A percentile compares a stretch with the other conserved stretches of the same genome.
These are phyloP conservation scores for Cephus rjabovi DNA, from an alignment of 2,888 invertebrate species.

Conservation along the genomic window DNA sequence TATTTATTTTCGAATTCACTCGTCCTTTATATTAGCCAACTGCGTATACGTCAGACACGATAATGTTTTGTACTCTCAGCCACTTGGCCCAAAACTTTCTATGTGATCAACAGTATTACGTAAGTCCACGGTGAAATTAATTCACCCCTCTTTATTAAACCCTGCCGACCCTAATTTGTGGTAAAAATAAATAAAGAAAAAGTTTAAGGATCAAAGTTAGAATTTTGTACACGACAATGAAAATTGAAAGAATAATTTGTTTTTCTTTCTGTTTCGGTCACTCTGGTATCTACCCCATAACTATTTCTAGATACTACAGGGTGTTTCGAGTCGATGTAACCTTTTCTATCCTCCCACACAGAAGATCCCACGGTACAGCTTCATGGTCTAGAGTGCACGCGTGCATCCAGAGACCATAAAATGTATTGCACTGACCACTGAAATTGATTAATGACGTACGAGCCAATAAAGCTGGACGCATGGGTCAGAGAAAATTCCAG, in stretches of 20 bases:
- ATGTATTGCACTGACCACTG: slow-evolving; percentile 30
- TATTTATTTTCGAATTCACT: neutral
- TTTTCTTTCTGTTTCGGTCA: neutral
- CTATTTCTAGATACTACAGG: neutral
- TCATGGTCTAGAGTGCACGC: neutral
- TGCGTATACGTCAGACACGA: neutral
- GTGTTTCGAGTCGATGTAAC: neutral
- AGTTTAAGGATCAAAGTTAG: neutral
- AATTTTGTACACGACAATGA: no score
- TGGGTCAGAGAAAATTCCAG: slow-evolving; percentile 35
- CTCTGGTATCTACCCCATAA: neutral
- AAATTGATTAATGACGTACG: slow-evolving; percentile 47
- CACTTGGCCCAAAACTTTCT: neutral
- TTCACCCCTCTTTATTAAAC: neutral
- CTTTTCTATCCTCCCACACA: neutral
- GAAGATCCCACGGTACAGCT: neutral
- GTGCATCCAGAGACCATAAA: slow-evolving; percentile 30
- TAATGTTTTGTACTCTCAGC: neutral
- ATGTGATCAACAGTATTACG: neutral
- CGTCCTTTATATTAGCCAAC: neutral
- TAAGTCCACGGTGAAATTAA: neutral
- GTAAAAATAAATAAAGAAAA: neutral
- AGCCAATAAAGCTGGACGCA: slow-evolving; percentile 39
- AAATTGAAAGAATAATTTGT: no score
- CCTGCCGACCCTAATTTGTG: neutral